Conservation (phyloP, 2,888 invertebrate genomes). For the Drosophila pegasa region DNA sequence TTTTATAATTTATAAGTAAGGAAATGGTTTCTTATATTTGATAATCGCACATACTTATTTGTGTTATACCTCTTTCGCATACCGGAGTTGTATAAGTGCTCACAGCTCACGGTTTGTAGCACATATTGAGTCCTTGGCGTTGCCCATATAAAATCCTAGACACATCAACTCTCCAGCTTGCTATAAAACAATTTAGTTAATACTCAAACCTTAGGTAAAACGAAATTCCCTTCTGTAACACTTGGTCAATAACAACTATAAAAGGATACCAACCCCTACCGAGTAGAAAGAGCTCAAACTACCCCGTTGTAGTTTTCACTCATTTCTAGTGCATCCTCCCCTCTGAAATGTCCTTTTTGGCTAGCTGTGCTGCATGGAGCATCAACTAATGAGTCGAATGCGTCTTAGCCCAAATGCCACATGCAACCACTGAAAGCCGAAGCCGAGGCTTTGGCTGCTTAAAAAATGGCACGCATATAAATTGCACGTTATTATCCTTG, state of each 20-base stretch:
- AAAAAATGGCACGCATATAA: slow-evolving; percentile 67
- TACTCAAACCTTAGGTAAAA: slow-evolving; percentile 3
- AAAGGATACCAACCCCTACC: slow-evolving; percentile 15
- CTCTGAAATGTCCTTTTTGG: neutral
- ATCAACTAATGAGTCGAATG: slow-evolving; percentile 29
- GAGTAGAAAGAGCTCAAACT: slow-evolving; percentile 1
- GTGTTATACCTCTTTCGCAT: neutral
- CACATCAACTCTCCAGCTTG: neutral
- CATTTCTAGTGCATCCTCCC: neutral
- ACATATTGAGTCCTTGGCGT: neutral
- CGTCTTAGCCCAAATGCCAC: slow-evolving; percentile 19
- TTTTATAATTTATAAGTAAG: too few relatives aligned
- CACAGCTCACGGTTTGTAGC: neutral
- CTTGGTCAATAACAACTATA: neutral
- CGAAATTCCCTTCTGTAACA: neutral
- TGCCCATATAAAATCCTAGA: neutral
- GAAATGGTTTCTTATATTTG: neutral
- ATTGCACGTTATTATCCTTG: slow-evolving; percentile 68
- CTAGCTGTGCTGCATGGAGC: neutral
- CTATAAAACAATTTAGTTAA: slow-evolving; percentile 8
- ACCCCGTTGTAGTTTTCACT: neutral
- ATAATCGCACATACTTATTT: neutral
- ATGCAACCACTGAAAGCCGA: slow-evolving; percentile 11
- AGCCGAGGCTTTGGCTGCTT: slow-evolving; percentile 10
- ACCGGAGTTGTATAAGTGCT: neutral